A percentile compares a stretch with the other conserved stretches of the same genome.
phyloP scores from a whole-genome alignment of 1,140 invertebrate genomes.

The Campoletis sonorensis region DNA sequence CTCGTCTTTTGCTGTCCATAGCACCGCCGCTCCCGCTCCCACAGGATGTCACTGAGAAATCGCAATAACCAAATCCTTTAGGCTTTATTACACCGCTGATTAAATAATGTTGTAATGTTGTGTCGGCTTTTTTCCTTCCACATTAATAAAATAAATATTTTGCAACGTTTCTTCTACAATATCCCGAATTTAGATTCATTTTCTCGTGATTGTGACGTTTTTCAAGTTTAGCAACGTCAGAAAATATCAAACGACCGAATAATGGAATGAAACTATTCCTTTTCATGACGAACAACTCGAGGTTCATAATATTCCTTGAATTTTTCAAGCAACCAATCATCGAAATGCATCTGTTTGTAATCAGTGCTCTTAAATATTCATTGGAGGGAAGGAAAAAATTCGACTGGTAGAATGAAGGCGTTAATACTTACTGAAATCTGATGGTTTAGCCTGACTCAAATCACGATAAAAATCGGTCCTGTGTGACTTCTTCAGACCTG shows the following conservation, averaged over 20 bases:
- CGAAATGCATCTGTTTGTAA: not conserved
- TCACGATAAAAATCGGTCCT: constrained; percentile 99
- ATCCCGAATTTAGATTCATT: not conserved
- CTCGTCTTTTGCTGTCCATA: constrained; percentile 96
- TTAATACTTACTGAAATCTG: constrained; percentile 86
- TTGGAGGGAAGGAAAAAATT: not conserved
- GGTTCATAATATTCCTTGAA: no score
- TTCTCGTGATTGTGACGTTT: no score
- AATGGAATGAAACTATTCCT: not conserved
- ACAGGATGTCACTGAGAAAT: constrained; percentile 71
- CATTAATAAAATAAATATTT: no score
- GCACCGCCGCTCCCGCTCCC: constrained; percentile 80
- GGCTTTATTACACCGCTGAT: not conserved
- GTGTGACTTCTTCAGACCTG: constrained; percentile 99
- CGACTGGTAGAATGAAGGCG: not conserved
- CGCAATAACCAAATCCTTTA: not conserved
- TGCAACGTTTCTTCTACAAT: not conserved
- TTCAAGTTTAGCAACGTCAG: not conserved
- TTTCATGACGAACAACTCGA: not conserved
- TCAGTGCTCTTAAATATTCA: not conserved
- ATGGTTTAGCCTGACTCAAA: constrained; percentile 96
- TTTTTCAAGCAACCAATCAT: no score
- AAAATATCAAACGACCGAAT: not conserved
- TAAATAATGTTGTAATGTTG: no score
- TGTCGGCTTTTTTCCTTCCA: not conserved